Evolutionary conservation across 1,140 invertebrate species (phyloP).

Genomic region (Rhyzopertha dominica): DNA sequence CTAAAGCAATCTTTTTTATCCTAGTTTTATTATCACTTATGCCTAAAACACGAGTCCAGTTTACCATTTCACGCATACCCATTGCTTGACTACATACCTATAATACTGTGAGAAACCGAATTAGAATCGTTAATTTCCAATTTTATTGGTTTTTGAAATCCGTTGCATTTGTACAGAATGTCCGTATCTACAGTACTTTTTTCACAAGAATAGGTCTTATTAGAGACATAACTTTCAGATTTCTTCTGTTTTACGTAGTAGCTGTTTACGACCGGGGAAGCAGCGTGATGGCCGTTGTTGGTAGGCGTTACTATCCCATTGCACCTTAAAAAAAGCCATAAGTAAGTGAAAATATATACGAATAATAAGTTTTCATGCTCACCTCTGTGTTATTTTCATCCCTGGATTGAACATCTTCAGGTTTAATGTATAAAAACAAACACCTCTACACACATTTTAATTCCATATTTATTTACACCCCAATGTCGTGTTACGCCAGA

Average conservation of each 20-base stretch:
- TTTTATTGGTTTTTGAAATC: constrained; percentile 24
- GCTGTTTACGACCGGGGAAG: constrained; percentile 7
- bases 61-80: neutral
- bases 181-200: constrained; percentile 12
- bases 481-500: neutral
- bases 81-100: constrained; percentile 27
- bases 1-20: constrained; percentile 23
- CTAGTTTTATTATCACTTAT: constrained; percentile 30
- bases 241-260: constrained; percentile 13
- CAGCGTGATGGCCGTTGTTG: constrained; percentile 15
- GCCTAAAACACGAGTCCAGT: constrained; percentile 21
- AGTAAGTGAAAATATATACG: neutral
- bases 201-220: neutral
- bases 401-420: constrained; percentile 39
- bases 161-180: constrained; percentile 12
- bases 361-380: constrained; percentile 2
- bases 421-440: constrained; percentile 25
- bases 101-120: constrained; percentile 39
- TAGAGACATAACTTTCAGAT: neutral
- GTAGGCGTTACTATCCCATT: constrained; percentile 28
- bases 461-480: neutral
- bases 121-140: constrained; percentile 21
- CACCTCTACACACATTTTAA: constrained; percentile 24
- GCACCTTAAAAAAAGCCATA: constrained; percentile 22
- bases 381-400: constrained; percentile 39